Evolutionary conservation across 2,888 invertebrate species (phyloP), one percentile per base, ranked within the genome.

Genomic region (Melinopterus prodromus): DNA sequence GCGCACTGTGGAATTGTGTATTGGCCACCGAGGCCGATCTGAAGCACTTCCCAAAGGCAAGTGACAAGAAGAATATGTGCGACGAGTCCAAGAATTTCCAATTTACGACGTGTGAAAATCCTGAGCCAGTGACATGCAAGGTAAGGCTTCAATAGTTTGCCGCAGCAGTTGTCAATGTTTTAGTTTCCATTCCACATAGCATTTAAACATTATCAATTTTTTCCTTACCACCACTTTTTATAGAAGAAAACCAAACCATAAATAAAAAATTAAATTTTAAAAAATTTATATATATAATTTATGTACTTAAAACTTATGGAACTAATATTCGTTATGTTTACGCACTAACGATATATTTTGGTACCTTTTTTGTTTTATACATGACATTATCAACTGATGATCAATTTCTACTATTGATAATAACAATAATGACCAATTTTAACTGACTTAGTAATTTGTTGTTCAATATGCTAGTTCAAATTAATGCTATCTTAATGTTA

Each of bases 121-220:
- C 91, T 0, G 95, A 96, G 84, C 95, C 94, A 0, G 90, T 93
- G 36, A 97, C 97, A 0, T 98, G 97, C 90, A 94, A 93, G 90
- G 94, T 93, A 88, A 82, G 82, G 71, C 16, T 69, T 71, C 9
- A 15, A 53, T 12, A 71, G 36, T 16, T 38, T 76, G 53, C 36
- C 26, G 15, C 0, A 78, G 26, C 37, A 71, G 16, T 26, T 70
- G 26, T 70, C 26, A 26, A 83, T 70, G 14, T 16, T 79, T 26
- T 7, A n/a, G 77, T 35, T 26, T 0, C 12, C 12, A 6, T 69
- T 16, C 69, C n/a, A n/a, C n/a, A n/a, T n/a, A n/a, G n/a, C n/a
- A n/a, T n/a, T n/a, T n/a, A n/a, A n/a, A n/a, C n/a, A n/a, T n/a
- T 69, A 72, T 70, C 7, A 38, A 69, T 38, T 38, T 38, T 38